Conservation (phyloP, 2,113 vertebrate species). For the Malurus cyaneus region DNA sequence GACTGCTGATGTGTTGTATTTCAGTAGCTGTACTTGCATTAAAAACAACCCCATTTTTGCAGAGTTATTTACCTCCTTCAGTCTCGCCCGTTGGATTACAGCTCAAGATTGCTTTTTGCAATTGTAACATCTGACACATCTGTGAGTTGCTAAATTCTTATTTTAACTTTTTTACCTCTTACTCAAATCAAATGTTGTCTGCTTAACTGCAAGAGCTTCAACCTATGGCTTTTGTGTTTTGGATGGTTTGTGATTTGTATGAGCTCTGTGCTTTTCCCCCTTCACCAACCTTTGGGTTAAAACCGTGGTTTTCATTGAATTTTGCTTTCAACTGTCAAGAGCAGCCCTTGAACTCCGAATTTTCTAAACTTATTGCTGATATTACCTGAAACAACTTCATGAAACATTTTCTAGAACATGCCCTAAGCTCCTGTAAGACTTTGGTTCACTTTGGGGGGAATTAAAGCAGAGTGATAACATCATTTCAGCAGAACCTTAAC, state of each 20-base stretch:
- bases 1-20: background rate
- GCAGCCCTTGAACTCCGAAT: background rate
- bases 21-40: background rate
- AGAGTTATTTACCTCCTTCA: conserved; percentile 91
- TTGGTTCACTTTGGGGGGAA: background rate
- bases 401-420: background rate
- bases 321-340: background rate
- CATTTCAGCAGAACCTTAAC: background rate
- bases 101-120: conserved; percentile 82
- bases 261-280: background rate
- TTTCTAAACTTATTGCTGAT: background rate
- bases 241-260: background rate
- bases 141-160: conserved; percentile 70
- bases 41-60: conserved; percentile 1
- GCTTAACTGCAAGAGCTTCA: background rate
- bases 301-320: background rate
- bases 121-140: conserved; percentile 83
- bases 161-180: background rate
- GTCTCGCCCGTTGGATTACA: conserved; percentile 78
- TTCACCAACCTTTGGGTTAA: background rate
- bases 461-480: background rate
- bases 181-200: background rate
- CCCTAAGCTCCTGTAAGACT: background rate
- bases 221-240: background rate
- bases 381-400: background rate